Conservation (phyloP, 2,113 vertebrate species). For the Seriola aureovittata region DNA sequence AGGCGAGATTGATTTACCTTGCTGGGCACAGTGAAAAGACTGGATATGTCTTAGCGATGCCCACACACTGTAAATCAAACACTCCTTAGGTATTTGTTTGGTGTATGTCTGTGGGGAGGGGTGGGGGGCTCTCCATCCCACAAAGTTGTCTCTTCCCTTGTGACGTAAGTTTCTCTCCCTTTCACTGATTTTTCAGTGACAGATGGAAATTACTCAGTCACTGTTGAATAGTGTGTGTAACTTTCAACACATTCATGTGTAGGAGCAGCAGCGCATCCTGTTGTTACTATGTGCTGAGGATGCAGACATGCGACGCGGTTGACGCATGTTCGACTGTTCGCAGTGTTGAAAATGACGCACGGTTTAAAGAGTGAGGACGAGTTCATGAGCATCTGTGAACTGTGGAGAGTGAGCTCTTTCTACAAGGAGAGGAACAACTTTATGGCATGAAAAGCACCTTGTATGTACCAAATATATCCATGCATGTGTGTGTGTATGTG, state of each 20-base stretch:
- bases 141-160: conserved; percentile 67
- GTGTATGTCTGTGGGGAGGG: conserved; percentile 70
- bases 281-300: background rate
- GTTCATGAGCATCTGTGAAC: conserved; percentile 34
- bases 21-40: conserved; percentile 45
- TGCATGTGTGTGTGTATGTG: conserved; percentile 69
- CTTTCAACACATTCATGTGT: conserved; percentile 49
- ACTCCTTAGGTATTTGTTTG: conserved; percentile 77
- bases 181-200: conserved; percentile 46
- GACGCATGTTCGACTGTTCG: conserved; percentile 29
- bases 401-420: conserved; percentile 40
- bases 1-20: conserved; percentile 75
- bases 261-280: conserved; percentile 20
- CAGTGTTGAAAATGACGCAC: conserved; percentile 54
- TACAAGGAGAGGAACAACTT: conserved; percentile 63
- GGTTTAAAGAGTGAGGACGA: conserved; percentile 22
- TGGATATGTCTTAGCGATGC: conserved; percentile 32
- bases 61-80: conserved; percentile 69
- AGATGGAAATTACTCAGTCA: conserved; percentile 30
- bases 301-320: conserved; percentile 26
- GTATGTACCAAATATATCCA: conserved; percentile 70
- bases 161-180: conserved; percentile 43
- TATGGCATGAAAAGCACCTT: conserved; percentile 77
- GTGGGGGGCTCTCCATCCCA: conserved; percentile 67
- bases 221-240: conserved; percentile 41